These are phyloP conservation scores for Nemotelus pantherinus DNA, from an alignment of 2,888 invertebrate species.

Conservation along the genomic window DNA sequence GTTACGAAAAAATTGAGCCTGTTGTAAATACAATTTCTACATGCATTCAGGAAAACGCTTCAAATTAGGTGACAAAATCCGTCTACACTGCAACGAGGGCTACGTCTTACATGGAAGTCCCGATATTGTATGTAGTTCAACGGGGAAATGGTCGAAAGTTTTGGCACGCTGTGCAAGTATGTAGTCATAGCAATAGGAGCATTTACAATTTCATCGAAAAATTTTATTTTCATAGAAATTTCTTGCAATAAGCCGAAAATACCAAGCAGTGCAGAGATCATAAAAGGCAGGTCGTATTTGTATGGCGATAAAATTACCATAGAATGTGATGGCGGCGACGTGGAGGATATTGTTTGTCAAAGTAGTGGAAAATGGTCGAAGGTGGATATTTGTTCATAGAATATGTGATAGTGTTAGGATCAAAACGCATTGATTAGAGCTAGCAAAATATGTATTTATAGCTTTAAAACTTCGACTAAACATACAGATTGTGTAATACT, in stretches of 20 bases:
- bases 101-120: constrained; percentile 65
- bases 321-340: constrained; percentile 51
- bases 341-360: constrained; percentile 58
- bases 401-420: background rate
- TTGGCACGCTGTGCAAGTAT: constrained; percentile 67
- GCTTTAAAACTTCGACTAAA: constrained; percentile 10
- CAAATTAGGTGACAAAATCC: constrained; percentile 63
- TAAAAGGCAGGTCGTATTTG: constrained; percentile 66
- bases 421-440: background rate
- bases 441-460: constrained; percentile 35
- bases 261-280: constrained; percentile 60
- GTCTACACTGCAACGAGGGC: constrained; percentile 65
- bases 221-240: constrained; percentile 61
- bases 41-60: constrained; percentile 51
- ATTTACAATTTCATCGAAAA: background rate
- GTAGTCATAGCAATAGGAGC: constrained; percentile 46
- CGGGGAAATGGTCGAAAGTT: constrained; percentile 67
- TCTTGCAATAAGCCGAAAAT: constrained; percentile 67
- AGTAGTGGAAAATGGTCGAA: constrained; percentile 56
- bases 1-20: background rate
- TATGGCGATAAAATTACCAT: constrained; percentile 65
- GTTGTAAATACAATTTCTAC: too few species aligned
- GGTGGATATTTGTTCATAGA: constrained; percentile 46
- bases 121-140: constrained; percentile 64
- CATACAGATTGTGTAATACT: constrained; percentile 15